phyloP scores from a whole-genome alignment of 1,140 invertebrate species.

The Trichonephila inaurata region DNA sequence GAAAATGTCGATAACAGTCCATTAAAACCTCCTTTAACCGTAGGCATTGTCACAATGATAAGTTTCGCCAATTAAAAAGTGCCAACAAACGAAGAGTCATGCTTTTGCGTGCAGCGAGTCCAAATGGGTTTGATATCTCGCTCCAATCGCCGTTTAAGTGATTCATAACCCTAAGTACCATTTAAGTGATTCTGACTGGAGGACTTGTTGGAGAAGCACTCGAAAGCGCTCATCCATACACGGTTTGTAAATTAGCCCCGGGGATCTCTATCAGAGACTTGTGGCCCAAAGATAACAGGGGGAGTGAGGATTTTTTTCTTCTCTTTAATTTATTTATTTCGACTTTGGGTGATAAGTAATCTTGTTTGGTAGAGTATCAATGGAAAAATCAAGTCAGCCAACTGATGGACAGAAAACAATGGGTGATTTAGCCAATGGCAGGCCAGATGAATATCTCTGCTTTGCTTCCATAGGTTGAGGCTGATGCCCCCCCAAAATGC shows the following conservation, averaged over 20 bases:
- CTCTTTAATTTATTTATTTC: neutral
- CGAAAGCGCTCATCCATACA: neutral
- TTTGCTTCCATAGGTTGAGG: neutral
- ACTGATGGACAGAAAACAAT: neutral
- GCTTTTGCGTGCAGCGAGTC: neutral
- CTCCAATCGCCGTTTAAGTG: neutral
- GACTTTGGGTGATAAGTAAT: neutral
- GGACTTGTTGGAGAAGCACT: neutral
- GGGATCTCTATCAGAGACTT: neutral
- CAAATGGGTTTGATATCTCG: neutral
- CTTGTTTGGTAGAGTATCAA: constrained; percentile 12
- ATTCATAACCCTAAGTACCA: neutral
- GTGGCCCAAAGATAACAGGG: neutral
- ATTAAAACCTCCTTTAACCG: neutral
- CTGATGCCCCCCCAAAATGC: neutral
- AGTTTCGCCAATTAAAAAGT: neutral
- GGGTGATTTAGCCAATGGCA: constrained; percentile 4
- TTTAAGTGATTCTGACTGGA: constrained; percentile 1
- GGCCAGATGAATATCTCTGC: neutral
- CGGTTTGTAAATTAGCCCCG: constrained; percentile 6
- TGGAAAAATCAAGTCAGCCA: neutral
- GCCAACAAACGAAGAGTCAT: neutral
- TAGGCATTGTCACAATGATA: neutral
- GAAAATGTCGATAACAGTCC: neutral
- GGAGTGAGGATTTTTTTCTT: neutral